These are phyloP conservation scores for Eonycteris spelaea DNA, from an alignment of 2,113 vertebrate species.

Conservation along the genomic window DNA sequence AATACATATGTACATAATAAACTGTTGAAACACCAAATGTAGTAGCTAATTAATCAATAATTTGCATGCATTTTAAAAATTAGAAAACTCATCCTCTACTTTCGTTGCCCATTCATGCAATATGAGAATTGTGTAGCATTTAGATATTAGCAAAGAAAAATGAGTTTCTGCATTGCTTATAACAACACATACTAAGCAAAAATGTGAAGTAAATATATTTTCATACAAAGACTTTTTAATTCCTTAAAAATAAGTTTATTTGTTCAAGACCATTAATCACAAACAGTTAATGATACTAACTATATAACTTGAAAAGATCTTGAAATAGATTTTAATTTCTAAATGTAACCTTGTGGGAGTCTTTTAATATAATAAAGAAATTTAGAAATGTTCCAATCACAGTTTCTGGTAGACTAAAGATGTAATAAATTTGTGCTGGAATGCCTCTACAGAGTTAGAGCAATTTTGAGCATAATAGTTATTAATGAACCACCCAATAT, in stretches of 20 bases:
- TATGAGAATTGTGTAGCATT: background rate
- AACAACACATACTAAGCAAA: background rate
- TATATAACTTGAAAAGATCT: background rate
- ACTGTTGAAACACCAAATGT: background rate
- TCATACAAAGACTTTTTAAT: background rate
- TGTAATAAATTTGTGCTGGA: background rate
- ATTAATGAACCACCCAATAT: background rate
- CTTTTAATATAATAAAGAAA: background rate
- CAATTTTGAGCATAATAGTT: background rate
- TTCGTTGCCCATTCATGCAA: background rate
- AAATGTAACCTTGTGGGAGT: background rate
- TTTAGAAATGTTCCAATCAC: background rate
- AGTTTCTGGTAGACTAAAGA: background rate
- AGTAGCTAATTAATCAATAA: background rate
- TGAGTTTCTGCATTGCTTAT: background rate
- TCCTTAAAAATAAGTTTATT: constrained; percentile 20
- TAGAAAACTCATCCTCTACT: background rate
- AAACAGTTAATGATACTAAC: background rate
- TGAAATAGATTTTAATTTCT: background rate
- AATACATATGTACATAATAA: background rate
- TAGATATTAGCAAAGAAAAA: background rate
- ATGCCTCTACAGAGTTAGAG: background rate
- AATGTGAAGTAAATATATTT: background rate
- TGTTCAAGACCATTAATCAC: background rate
- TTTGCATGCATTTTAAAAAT: background rate